Base-by-base conservation (phyloP, 2,888 invertebrate species). In the Parelbella ahira region DNA sequence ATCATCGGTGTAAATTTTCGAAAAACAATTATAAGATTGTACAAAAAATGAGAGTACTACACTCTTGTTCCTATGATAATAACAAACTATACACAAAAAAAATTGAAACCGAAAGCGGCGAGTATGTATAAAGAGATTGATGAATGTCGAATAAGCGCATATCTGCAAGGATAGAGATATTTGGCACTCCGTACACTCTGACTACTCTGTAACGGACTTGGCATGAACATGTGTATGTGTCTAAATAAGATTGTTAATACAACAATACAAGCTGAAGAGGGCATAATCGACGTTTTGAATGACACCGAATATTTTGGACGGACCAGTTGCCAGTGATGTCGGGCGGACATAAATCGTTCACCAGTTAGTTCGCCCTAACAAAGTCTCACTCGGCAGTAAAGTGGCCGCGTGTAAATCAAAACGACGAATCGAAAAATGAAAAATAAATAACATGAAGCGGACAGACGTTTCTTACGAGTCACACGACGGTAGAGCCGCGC, bases 391-490 rank as follows among this genome's bases (percentile, higher is more conserved):
- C 67, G 70, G 76, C 75, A 74, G 78, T 83, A 80, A 84, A 83
- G 70, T 72, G 76, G 66, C 65, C 70, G 80, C 69, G 72, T 80
- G 82, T 84, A 86, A 84, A 84, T 84, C 84, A 84, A 79, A 81
- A 75, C 68, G 74, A 77, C 67, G 68, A 77, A 76, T 79, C 69
- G 68, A 80, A 80, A 79, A 81, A 71, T 64, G 61, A 67, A 68
- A 68, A 66, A 66, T 62, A 73, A 69, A 77, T 68, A 71, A 69
- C 65, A 70, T 67, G 63, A 65, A 62, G 67, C 68, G 57, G 51
- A 58, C 64, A 62, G 67, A 74, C 74, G 66, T 70, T 70, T 73
- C 73, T 74, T 63, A 63, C 63, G 60, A 62, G 60, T 60, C 62
- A 59, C 59, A 53, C 60, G 56, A 56, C 60, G 46, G 32, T 67